phyloP scores from a whole-genome alignment of 2,888 invertebrate species.

The Diloba caeruleocephala region DNA sequence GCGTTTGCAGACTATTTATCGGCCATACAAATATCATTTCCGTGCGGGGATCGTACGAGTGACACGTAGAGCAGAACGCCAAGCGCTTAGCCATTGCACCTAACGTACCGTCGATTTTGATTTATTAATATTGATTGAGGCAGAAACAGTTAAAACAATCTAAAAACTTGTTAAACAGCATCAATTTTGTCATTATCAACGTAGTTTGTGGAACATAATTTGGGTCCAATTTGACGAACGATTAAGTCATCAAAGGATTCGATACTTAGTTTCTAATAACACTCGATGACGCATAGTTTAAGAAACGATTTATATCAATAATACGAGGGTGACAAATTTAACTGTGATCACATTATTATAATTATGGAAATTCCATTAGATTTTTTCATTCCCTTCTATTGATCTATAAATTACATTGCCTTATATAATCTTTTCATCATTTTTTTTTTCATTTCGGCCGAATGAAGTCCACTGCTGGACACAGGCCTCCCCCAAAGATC shows the following conservation, averaged over 20 bases:
- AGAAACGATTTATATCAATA: slow-evolving; percentile 1
- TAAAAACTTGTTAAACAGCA: slow-evolving; percentile 43
- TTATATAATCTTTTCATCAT: no score
- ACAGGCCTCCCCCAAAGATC: no score
- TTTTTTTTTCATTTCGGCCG: no score
- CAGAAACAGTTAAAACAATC: slow-evolving; percentile 6
- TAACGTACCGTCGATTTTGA: no score
- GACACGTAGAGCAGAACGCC: no score
- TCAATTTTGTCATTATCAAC: slow-evolving; percentile 66
- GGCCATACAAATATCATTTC: no score
- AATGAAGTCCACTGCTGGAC: no score
- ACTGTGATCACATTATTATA: slow-evolving; percentile 12
- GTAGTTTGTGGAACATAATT: slow-evolving; percentile 58
- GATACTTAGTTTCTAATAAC: slow-evolving; percentile 33
- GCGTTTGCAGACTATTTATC: no score
- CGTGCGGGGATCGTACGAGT: no score
- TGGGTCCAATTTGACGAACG: slow-evolving; percentile 44
- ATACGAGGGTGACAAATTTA: slow-evolving; percentile 15
- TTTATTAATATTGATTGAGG: neutral
- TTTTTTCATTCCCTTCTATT: slow-evolving; percentile 7
- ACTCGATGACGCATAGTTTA: slow-evolving; percentile 12
- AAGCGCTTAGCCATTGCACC: no score
- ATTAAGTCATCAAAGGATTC: slow-evolving; percentile 49
- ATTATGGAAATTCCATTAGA: slow-evolving; percentile 16
- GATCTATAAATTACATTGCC: slow-evolving; percentile 2